Conservation (phyloP, 2,113 vertebrate genomes). For the Myrmophylax atrothorax region DNA sequence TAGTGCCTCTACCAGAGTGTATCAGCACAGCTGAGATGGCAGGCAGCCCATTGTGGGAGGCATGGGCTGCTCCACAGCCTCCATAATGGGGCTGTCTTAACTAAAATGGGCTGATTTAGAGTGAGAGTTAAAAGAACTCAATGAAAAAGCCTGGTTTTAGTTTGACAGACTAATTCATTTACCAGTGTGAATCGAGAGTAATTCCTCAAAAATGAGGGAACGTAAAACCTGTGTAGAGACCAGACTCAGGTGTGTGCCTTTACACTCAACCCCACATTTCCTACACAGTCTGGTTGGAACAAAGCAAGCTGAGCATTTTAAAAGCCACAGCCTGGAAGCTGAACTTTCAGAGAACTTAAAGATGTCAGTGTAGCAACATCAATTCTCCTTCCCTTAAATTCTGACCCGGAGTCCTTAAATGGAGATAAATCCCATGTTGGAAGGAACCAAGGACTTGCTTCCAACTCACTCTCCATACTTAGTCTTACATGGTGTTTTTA, state of each 20-base stretch:
- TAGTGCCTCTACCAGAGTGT: neutral
- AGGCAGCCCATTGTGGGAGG: neutral
- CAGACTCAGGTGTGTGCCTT: neutral
- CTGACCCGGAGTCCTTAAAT: neutral
- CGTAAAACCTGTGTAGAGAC: neutral
- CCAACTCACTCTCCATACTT: neutral
- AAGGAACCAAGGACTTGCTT: neutral
- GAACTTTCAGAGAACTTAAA: neutral
- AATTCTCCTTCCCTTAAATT: neutral
- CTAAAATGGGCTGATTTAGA: neutral
- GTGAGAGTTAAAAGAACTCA: neutral
- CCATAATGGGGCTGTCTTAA: neutral
- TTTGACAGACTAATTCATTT: neutral
- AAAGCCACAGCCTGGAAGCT: neutral
- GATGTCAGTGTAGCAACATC: neutral
- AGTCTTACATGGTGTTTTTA: neutral
- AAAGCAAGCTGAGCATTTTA: neutral
- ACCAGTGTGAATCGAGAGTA: neutral
- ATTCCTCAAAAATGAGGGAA: neutral
- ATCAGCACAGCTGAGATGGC: neutral
- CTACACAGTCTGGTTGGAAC: neutral
- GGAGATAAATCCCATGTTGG: neutral
- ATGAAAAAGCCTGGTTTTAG: neutral
- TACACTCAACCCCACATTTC: neutral
- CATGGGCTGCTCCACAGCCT: neutral